These are phyloP conservation scores for Arvicanthis niloticus DNA, from an alignment of 2,113 vertebrate genomes.

Conservation along the genomic window DNA sequence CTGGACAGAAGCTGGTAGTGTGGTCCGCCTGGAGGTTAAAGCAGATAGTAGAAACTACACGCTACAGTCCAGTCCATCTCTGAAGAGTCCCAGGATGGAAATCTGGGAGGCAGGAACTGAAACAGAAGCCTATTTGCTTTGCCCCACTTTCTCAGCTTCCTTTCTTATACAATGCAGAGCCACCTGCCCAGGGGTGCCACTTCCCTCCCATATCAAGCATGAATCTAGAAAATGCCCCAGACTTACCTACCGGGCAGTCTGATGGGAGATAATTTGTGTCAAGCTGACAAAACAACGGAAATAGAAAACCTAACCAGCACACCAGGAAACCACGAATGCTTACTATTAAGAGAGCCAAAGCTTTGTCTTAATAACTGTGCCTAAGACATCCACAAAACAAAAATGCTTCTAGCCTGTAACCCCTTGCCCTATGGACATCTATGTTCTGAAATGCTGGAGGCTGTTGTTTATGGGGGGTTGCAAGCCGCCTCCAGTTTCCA, in stretches of 20 bases:
- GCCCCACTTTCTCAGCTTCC: neutral
- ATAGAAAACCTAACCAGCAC: neutral
- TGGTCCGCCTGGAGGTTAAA: too few relatives aligned
- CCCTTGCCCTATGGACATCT: neutral
- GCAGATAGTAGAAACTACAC: too few relatives aligned
- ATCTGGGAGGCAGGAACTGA: neutral
- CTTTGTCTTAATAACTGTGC: neutral
- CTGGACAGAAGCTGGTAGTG: too few relatives aligned
- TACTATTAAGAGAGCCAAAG: neutral
- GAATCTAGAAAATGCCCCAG: neutral
- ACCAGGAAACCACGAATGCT: neutral
- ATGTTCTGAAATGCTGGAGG: neutral
- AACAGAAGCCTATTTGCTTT: neutral
- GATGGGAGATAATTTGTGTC: neutral
- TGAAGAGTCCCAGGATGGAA: neutral
- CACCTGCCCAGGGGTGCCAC: too few relatives aligned
- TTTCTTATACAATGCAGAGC: neutral
- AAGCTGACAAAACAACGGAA: neutral
- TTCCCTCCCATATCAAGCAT: neutral
- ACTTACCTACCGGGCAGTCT: neutral
- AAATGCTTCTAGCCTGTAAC: neutral
- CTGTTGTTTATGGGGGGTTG: neutral
- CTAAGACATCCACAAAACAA: neutral
- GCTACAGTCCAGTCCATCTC: neutral
- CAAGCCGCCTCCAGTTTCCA: neutral